These are phyloP conservation scores for Sandelia bainsii DNA, from an alignment of 2,797 vertebrate species.

Conservation along the genomic window DNA sequence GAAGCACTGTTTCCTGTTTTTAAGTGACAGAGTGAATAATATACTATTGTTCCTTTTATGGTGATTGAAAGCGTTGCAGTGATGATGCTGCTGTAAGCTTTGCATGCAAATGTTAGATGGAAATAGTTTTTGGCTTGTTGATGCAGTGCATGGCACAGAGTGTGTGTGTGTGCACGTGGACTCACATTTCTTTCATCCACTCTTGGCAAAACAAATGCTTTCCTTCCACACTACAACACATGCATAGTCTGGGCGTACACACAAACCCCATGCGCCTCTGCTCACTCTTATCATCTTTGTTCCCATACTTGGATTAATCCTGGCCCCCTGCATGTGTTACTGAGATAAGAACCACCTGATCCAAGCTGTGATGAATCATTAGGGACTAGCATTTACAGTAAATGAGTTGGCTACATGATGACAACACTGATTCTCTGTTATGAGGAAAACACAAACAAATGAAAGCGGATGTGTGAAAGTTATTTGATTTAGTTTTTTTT, in stretches of 20 bases:
- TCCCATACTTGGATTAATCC: constrained; percentile 46
- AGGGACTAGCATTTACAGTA: constrained; percentile 31
- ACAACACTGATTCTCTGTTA: not conserved
- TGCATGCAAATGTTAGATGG: not conserved
- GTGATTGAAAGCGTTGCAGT: not conserved
- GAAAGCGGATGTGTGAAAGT: not conserved
- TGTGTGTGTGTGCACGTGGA: not conserved
- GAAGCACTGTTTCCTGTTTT: too few relatives aligned
- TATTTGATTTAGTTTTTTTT: too few relatives aligned
- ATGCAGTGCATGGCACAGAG: not conserved
- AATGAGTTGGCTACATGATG: not conserved
- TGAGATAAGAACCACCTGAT: constrained; percentile 56
- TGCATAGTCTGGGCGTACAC: constrained; percentile 6
- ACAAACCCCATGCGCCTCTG: constrained; percentile 22
- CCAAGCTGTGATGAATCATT: constrained; percentile 64
- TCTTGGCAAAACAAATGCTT: constrained; percentile 42
- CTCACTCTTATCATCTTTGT: constrained; percentile 65
- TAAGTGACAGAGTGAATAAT: not conserved
- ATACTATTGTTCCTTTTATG: not conserved
- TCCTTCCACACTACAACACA: constrained; percentile 18
- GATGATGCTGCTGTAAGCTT: not conserved
- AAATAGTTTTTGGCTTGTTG: constrained; percentile 8
- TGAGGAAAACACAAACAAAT: not conserved
- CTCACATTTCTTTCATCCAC: constrained; percentile 40
- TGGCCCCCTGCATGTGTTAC: constrained; percentile 38